Evolutionary conservation across 2,797 vertebrate species (phyloP), one percentile per base, ranked within the genome.

Genomic region (Rhinatrema bivittatum): DNA sequence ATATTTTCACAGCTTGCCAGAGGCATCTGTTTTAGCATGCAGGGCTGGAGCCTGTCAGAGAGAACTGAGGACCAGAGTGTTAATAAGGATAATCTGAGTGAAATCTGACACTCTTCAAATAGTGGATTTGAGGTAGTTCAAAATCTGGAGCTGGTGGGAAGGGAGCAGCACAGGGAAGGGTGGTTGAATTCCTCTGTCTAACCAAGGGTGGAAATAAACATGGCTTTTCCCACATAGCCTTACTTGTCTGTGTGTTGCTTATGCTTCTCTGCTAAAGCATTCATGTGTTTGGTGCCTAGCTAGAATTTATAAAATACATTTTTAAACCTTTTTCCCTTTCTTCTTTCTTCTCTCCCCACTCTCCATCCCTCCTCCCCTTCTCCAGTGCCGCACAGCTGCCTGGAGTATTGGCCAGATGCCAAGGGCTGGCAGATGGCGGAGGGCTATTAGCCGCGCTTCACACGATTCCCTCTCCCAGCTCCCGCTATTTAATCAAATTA

Each of bases 401-500:
- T 87, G 72, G 79, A 73, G 63, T 70, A 73, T 85, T 92, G 91
- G 89, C 87, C 47, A 35, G 46, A 59, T 60, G 92, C 91, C 91
- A 90, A 86, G 74, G 76, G 74, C 81, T 82, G 81, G 84, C 90
- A 93, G 89, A 90, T 91, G 93, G 93, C 65, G 81, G 65, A 54
- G 78, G 54, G 59, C 91, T 84, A 72, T 88, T 86, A 84, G 87
- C 84, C 79, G 81, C 84, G 83, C 88, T 88, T 76, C 72, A 62
- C 82, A 90, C 83, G 70, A 72, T 87, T 89, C 85, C 86, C 86
- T 71, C 78, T 74, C 67, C 79, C 68, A 60, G 84, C 82, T 90
- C 90, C 88, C 68, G 68, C 79, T 65, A 82, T 90, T 88, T 88
- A 90, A 89, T 91, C 90, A 87, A 82, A 84, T 91, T 90, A 91